Conservation (phyloP, 2,113 vertebrate genomes). For the Himantopus leucocephalus region DNA sequence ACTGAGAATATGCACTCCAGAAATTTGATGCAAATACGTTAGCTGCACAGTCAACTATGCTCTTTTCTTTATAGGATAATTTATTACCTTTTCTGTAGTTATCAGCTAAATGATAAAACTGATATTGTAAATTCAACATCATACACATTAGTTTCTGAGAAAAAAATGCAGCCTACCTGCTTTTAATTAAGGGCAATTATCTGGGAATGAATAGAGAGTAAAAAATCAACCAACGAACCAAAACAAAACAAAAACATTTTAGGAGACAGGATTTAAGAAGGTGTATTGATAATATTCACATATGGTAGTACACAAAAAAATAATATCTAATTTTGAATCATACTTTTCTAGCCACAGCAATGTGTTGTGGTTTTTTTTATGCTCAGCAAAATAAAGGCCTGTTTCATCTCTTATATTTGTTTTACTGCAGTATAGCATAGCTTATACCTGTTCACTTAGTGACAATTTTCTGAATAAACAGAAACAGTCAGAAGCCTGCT, state of each 20-base stretch:
- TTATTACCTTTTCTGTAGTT: neutral
- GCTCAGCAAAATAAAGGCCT: neutral
- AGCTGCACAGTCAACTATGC: neutral
- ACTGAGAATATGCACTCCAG: neutral
- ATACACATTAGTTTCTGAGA: neutral
- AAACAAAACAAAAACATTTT: neutral
- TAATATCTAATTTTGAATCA: neutral
- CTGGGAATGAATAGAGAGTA: neutral
- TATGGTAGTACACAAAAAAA: neutral
- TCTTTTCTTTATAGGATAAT: neutral
- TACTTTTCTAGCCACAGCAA: neutral
- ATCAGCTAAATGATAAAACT: neutral
- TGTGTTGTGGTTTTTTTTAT: neutral
- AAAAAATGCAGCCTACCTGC: neutral
- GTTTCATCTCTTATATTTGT: neutral
- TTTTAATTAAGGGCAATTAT: neutral
- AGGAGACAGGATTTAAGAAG: neutral
- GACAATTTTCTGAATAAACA: neutral
- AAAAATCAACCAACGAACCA: neutral
- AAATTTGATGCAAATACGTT: neutral
- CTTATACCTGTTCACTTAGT: neutral
- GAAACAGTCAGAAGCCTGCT: neutral
- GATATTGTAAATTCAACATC: neutral
- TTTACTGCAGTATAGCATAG: neutral
- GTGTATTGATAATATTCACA: neutral